Evolutionary conservation across 2,113 vertebrate species (phyloP).

Genomic region (Apus apus): DNA sequence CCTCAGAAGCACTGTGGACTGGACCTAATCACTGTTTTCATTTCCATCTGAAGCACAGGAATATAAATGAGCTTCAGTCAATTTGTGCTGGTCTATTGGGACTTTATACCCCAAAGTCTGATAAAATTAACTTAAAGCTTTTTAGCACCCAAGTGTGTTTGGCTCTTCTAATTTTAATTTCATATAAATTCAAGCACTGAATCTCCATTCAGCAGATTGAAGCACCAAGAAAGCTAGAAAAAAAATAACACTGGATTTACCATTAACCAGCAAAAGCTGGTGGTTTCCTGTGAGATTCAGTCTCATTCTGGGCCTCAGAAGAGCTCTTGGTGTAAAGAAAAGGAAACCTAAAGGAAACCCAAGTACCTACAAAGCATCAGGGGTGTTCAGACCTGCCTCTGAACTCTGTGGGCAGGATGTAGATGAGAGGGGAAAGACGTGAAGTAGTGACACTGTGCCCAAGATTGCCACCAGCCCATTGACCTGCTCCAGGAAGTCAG

Average conservation of each 20-base stretch:
- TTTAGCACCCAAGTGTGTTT: neutral
- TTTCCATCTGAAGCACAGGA: neutral
- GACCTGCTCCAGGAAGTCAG: rapidly evolving
- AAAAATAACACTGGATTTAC: neutral
- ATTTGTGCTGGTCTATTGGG: neutral
- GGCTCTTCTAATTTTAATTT: neutral
- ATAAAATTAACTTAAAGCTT: neutral
- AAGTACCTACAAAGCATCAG: neutral
- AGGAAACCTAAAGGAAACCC: neutral
- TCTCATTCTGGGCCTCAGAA: neutral
- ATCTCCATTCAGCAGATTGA: neutral
- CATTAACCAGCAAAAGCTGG: neutral
- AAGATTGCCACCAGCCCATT: neutral
- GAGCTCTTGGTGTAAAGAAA: neutral
- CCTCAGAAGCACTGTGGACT: neutral
- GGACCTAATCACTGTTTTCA: neutral
- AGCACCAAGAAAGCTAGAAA: neutral
- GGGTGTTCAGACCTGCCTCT: neutral
- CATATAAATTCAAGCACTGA: neutral
- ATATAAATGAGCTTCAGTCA: neutral
- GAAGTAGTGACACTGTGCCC: neutral
- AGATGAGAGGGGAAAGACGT: too few species aligned
- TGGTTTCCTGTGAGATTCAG: neutral
- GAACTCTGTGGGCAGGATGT: neutral
- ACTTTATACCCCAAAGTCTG: neutral